Evolutionary conservation across 1,140 invertebrate species (phyloP).

Genomic region (Frieseomelitta varia): DNA sequence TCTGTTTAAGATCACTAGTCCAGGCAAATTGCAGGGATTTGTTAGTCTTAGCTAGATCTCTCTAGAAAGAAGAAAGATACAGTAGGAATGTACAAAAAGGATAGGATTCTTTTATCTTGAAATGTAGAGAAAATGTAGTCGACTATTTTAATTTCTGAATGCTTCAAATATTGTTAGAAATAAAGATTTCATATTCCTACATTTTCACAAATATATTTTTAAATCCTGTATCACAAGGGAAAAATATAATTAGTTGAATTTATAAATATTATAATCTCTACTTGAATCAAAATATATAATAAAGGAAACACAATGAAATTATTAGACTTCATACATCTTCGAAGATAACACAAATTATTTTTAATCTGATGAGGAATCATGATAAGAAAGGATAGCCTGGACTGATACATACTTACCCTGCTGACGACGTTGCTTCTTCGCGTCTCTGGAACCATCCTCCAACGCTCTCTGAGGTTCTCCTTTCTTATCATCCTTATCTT

Average conservation of each 20-base stretch:
- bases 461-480: constrained; percentile 85
- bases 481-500: constrained; percentile 80
- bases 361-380: background rate
- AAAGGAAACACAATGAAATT: background rate
- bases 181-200: too few relatives aligned
- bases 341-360: background rate
- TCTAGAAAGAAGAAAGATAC: background rate
- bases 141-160: too few relatives aligned
- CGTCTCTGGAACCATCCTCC: constrained; percentile 82
- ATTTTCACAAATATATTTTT: too few relatives aligned
- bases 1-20: background rate
- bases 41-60: background rate
- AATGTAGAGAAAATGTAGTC: too few relatives aligned
- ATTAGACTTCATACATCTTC: background rate
- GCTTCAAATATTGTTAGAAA: too few relatives aligned
- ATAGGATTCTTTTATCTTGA: background rate
- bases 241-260: background rate
- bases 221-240: too few relatives aligned
- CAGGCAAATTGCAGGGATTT: background rate
- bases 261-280: background rate
- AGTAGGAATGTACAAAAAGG: background rate
- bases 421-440: constrained; percentile 75
- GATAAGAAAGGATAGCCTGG: constrained; percentile 42
- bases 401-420: constrained; percentile 78
- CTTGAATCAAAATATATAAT: background rate